Percentiles rank a stretch among this genome's conserved stretches.
Evolutionary conservation across 2,797 vertebrate species (phyloP).

Genomic region (Gephyroberyx darwinii): DNA sequence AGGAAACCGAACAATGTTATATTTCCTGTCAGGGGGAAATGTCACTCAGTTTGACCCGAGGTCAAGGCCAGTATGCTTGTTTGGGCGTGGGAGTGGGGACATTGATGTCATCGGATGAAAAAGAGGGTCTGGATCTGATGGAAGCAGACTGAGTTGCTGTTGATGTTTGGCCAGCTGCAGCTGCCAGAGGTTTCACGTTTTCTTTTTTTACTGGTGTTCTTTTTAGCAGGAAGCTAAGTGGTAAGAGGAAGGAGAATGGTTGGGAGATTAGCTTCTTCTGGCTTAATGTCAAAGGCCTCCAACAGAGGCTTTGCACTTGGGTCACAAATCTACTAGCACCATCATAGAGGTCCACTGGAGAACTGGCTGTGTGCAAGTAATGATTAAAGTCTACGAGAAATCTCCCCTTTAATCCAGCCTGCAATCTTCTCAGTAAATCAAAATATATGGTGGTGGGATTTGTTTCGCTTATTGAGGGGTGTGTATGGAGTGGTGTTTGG

Average conservation of each 20-base stretch:
- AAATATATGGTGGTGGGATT: no score
- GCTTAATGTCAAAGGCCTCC: neutral
- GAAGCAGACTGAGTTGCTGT: conserved; percentile 16
- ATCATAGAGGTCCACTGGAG: no score
- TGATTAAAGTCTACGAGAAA: no score
- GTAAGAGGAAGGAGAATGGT: neutral
- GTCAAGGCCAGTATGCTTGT: conserved; percentile 51
- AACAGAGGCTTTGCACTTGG: neutral
- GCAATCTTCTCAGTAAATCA: no score
- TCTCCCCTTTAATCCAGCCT: no score
- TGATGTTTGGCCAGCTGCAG: neutral
- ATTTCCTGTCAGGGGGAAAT: conserved; percentile 45
- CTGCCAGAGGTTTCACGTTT: neutral
- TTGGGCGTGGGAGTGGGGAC: conserved; percentile 24
- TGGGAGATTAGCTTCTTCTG: neutral
- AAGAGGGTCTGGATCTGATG: conserved; percentile 3
- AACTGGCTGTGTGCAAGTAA: no score
- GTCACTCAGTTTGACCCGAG: conserved; percentile 36
- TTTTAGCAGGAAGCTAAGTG: neutral
- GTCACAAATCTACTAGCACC: neutral
- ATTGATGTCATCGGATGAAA: conserved; percentile 26
- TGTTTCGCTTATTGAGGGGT: no score
- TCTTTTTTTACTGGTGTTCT: neutral
- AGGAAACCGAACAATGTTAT: conserved; percentile 49
- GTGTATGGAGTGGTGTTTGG: no score